Conservation (phyloP, 2,797 vertebrate species). For the Danio tinwini region DNA sequence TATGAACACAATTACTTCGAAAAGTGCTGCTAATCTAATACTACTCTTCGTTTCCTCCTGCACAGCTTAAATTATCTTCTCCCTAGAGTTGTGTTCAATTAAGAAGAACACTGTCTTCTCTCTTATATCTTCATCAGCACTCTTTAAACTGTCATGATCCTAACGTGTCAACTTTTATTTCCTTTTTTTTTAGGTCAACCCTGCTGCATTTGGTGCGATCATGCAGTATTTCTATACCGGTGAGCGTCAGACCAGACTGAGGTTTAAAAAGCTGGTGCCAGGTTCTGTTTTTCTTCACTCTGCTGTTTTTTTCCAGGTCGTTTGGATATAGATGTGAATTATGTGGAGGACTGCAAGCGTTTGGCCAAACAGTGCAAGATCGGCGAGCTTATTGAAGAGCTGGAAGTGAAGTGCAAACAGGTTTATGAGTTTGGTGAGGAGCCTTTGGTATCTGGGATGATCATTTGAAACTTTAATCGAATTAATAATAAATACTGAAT, state of each 20-base stretch:
- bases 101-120: not conserved
- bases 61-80: not conserved
- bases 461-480: not conserved
- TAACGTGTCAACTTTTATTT: not conserved
- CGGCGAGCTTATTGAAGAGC: constrained; percentile 87
- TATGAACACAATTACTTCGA: not conserved
- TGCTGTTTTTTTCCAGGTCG: constrained; percentile 75
- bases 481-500: not conserved
- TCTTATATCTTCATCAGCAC: not conserved
- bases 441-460: not conserved
- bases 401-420: constrained; percentile 93
- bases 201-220: constrained; percentile 91
- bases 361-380: constrained; percentile 96
- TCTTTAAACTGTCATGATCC: not conserved
- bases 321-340: constrained; percentile 90
- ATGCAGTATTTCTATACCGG: constrained; percentile 96
- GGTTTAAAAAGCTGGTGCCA: not conserved
- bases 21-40: not conserved
- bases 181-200: constrained; percentile 85
- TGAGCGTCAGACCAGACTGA: constrained; percentile 63
- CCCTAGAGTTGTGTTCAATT: constrained; percentile 16
- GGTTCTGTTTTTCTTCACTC: not conserved
- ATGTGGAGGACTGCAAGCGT: constrained; percentile 90
- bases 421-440: constrained; percentile 92
- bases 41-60: not conserved